Percentiles rank a stretch among this genome's conserved stretches.
phyloP scores from a whole-genome alignment of 2,113 vertebrate species.

The Ammodytes marinus region DNA sequence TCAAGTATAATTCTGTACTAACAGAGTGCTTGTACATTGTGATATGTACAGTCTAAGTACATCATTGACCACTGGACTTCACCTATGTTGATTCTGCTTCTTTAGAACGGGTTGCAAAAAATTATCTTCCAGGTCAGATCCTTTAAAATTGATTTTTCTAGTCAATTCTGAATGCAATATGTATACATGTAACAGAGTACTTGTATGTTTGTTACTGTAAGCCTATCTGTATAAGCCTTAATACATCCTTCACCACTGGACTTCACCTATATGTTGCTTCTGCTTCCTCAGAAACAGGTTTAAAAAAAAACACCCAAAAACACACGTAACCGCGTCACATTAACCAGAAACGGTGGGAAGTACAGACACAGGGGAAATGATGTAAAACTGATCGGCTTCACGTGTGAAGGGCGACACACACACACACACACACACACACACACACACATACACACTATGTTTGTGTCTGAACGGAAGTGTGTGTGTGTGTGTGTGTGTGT shows the following conservation, averaged over 20 bases:
- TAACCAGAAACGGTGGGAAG: constrained; percentile 59
- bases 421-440: too few relatives aligned
- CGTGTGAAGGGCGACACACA: constrained; percentile 27
- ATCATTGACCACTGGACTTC: not conserved
- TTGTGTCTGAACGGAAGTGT: too few relatives aligned
- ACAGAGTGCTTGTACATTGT: not conserved
- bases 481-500: too few relatives aligned
- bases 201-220: too few relatives aligned
- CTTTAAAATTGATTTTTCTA: too few relatives aligned
- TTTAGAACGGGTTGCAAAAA: not conserved
- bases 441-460: too few relatives aligned
- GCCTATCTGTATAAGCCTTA: too few relatives aligned
- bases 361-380: constrained; percentile 51
- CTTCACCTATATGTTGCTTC: not conserved
- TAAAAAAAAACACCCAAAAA: not conserved
- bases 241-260: not conserved
- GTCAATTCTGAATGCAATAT: too few relatives aligned
- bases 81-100: not conserved
- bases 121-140: too few relatives aligned
- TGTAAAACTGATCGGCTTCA: constrained; percentile 49
- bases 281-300: not conserved
- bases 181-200: too few relatives aligned
- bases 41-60: not conserved
- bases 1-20: not conserved
- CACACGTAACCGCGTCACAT: constrained; percentile 16